Evolutionary conservation across 2,113 vertebrate species (phyloP).

Genomic region (Crypturellus undulatus): DNA sequence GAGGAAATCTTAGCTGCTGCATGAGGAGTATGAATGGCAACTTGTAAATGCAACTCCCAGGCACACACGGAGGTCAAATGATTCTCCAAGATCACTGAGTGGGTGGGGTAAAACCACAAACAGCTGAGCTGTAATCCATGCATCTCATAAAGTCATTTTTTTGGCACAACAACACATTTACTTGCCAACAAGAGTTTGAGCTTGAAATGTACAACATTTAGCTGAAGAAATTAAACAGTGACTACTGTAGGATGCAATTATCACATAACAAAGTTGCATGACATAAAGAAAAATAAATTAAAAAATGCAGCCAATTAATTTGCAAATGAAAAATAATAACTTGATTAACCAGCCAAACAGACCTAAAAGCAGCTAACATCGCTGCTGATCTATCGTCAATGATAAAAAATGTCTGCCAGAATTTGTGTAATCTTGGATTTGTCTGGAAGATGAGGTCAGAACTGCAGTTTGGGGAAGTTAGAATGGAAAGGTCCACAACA

Average conservation of each 20-base stretch:
- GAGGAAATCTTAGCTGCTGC: background rate
- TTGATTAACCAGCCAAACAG: background rate
- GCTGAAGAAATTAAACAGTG: background rate
- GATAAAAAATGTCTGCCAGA: conserved; percentile 48
- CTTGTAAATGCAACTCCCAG: background rate
- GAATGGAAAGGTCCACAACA: conserved; percentile 17
- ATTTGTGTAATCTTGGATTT: conserved; percentile 39
- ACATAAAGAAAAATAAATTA: background rate
- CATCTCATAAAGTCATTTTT: background rate
- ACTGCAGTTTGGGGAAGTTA: background rate
- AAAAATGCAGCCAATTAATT: background rate
- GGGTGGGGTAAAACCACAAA: conserved; percentile 35
- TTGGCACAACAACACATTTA: background rate
- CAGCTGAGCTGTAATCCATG: conserved; percentile 5
- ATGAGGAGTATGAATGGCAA: background rate
- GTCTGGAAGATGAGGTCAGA: conserved; percentile 43
- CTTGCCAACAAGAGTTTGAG: background rate
- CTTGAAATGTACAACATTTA: background rate
- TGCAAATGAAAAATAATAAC: background rate
- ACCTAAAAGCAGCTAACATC: background rate
- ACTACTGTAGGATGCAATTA: background rate
- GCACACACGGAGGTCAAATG: conserved; percentile 8
- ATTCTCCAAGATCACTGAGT: background rate
- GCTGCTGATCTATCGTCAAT: background rate
- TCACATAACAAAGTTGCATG: background rate